phyloP scores from a whole-genome alignment of 2,888 invertebrate genomes.

The Ceratothoa steindachneri region DNA sequence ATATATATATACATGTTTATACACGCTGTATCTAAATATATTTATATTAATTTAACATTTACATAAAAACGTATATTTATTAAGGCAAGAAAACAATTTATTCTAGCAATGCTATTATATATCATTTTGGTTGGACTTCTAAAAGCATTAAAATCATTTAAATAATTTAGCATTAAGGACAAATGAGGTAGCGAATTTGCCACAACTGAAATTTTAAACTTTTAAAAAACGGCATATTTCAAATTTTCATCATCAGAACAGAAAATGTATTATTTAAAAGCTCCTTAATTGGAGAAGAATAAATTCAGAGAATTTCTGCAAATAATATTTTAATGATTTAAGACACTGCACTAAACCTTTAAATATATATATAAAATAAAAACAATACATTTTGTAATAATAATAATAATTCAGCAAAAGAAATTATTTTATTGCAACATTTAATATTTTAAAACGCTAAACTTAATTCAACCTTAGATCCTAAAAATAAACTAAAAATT shows the following conservation, averaged over 20 bases:
- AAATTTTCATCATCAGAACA: background rate
- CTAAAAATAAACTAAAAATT: background rate
- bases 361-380: background rate
- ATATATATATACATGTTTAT: slow-evolving; percentile 15
- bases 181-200: too few relatives aligned
- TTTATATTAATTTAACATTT: slow-evolving; percentile 8
- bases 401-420: too few relatives aligned
- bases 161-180: background rate
- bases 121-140: background rate
- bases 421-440: background rate
- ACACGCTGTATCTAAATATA: slow-evolving; percentile 10
- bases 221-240: too few relatives aligned
- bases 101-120: background rate
- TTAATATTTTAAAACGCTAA: background rate
- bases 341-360: too few relatives aligned
- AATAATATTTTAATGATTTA: too few relatives aligned
- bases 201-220: too few relatives aligned
- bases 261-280: too few relatives aligned
- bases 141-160: background rate
- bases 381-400: background rate
- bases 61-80: background rate
- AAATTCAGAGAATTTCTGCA: too few relatives aligned
- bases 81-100: background rate
- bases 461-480: background rate
- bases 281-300: too few relatives aligned